Percentiles rank a stretch among this genome's conserved stretches.
Conservation (phyloP, 2,888 invertebrate genomes). For the Monopis laevigella region DNA sequence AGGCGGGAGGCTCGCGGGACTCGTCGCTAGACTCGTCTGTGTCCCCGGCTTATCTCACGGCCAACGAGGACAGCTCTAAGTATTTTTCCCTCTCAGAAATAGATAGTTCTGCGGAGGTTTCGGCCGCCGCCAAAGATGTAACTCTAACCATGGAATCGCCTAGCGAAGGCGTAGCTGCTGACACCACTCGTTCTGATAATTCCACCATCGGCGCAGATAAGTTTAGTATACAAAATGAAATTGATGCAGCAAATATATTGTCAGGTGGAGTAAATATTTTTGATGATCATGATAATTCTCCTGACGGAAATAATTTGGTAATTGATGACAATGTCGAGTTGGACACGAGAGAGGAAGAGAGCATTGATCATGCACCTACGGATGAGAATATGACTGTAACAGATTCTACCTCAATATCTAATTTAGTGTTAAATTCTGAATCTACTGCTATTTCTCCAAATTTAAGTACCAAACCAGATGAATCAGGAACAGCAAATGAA, state of each 20-base stretch:
- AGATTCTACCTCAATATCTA: too few species aligned
- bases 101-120: constrained; percentile 44
- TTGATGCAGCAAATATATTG: constrained; percentile 56
- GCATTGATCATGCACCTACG: too few species aligned
- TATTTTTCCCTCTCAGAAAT: constrained; percentile 55
- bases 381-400: not conserved
- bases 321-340: constrained; percentile 48
- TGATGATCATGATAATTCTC: constrained; percentile 62
- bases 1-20: constrained; percentile 39
- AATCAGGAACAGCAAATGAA: not conserved
- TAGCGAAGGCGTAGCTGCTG: constrained; percentile 26
- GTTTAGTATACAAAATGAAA: constrained; percentile 54
- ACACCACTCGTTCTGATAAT: constrained; percentile 40
- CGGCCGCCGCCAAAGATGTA: constrained; percentile 43
- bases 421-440: too few species aligned
- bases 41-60: constrained; percentile 48
- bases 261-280: constrained; percentile 60
- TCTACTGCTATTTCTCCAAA: too few species aligned
- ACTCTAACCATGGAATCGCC: too few species aligned
- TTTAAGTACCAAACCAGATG: not conserved
- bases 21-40: constrained; percentile 48
- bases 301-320: constrained; percentile 56
- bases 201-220: constrained; percentile 28
- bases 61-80: constrained; percentile 51
- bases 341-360: not conserved